Evolutionary conservation across 37 sponge, comb jelly and placozoan genomes (phyloP).

Genomic region (Cladorhizidae sp.): DNA sequence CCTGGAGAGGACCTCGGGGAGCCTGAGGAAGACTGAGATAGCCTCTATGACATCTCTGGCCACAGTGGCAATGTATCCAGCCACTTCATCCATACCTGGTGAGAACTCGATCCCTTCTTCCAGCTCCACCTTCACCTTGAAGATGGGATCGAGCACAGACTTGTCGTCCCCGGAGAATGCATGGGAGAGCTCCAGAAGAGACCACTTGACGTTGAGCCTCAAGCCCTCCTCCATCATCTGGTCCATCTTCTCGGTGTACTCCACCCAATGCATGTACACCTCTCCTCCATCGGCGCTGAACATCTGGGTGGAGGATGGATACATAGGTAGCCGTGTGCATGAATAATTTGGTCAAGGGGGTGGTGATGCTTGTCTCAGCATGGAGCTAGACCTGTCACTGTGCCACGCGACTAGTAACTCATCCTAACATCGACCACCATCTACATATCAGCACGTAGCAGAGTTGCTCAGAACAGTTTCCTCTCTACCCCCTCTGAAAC

Average conservation of each 20-base stretch:
- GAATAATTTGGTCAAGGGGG: too few relatives aligned
- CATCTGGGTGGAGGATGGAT: conserved; percentile 59
- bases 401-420: too few relatives aligned
- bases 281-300: conserved; percentile 85
- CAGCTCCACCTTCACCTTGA: conserved; percentile 89
- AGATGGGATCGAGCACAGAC: conserved; percentile 89
- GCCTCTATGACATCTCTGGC: conserved; percentile 64
- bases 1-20: conserved; percentile 83
- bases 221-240: conserved; percentile 96
- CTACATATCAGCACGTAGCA: too few relatives aligned
- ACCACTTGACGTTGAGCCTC: conserved; percentile 96
- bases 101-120: conserved; percentile 74
- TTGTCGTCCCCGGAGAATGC: conserved; percentile 96
- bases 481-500: too few relatives aligned
- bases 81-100: conserved; percentile 76
- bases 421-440: too few relatives aligned
- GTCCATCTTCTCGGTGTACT: conserved; percentile 92
- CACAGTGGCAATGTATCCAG: conserved; percentile 68
- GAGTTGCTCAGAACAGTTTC: too few relatives aligned
- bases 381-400: too few relatives aligned
- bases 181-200: conserved; percentile 87
- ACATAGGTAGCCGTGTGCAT: too few relatives aligned
- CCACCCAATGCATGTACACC: conserved; percentile 78
- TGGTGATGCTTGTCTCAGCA: too few relatives aligned
- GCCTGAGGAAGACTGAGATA: conserved; percentile 67